Evolutionary conservation across 2,797 vertebrate species (phyloP).

Genomic region (Nothura maculosa): DNA sequence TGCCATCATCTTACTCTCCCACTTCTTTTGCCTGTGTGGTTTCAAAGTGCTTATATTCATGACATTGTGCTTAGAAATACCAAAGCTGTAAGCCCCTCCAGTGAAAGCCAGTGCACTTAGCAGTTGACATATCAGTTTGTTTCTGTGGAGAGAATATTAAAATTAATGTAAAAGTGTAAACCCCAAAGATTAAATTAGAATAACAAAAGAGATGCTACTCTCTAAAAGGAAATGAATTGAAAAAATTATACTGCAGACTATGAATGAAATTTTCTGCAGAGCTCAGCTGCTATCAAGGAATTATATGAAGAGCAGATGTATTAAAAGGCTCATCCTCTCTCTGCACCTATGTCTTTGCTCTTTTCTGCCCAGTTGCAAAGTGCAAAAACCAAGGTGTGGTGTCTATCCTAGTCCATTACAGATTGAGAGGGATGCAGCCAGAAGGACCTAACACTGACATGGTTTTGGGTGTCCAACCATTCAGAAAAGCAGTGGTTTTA

Average conservation of each 20-base stretch:
- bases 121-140: not conserved
- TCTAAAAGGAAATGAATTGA: slow-evolving; percentile 6
- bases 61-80: not conserved
- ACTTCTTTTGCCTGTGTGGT: not conserved
- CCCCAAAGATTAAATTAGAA: slow-evolving; percentile 17
- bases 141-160: not conserved
- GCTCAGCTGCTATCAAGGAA: not conserved
- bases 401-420: not conserved
- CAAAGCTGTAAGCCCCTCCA: not conserved
- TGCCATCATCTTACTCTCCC: not conserved
- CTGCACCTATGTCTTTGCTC: not conserved
- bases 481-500: accelerated
- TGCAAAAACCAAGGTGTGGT: not conserved
- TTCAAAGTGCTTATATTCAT: not conserved
- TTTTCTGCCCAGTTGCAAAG: not conserved
- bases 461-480: accelerated
- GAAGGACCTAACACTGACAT: not conserved
- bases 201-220: not conserved
- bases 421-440: not conserved
- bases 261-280: slow-evolving; percentile 5
- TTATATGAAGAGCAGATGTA: not conserved
- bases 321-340: not conserved
- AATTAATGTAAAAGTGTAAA: slow-evolving; percentile 13
- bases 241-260: not conserved
- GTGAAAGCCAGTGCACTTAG: not conserved